These are phyloP conservation scores for Alviniconcha strummeri DNA, from an alignment of 2,888 invertebrate genomes.

Conservation along the genomic window DNA sequence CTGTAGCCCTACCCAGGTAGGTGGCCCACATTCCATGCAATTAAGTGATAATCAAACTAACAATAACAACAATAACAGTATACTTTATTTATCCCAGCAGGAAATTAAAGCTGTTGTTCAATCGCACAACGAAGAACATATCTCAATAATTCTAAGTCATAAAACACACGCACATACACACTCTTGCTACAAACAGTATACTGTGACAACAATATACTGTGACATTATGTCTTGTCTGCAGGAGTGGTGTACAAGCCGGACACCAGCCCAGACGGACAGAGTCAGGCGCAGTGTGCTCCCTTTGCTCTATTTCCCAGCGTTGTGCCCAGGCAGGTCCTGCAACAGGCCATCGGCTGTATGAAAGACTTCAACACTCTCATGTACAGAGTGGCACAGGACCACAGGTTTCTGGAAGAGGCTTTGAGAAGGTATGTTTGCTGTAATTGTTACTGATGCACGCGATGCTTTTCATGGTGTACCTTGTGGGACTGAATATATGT, in stretches of 20 bases:
- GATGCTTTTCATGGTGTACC: neutral
- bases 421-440: conserved; percentile 77
- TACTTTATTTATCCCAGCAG: no score
- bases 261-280: neutral
- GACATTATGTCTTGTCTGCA: neutral
- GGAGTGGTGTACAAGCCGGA: conserved; percentile 34
- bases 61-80: no score
- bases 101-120: no score
- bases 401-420: conserved; percentile 83
- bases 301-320: conserved; percentile 77
- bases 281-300: conserved; percentile 53
- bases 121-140: no score
- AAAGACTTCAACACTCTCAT: conserved; percentile 86
- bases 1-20: no score
- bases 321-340: conserved; percentile 85
- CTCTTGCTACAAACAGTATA: no score
- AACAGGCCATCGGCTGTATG: conserved; percentile 84
- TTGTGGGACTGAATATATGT: no score
- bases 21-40: no score
- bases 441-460: neutral
- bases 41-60: no score
- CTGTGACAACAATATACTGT: no score
- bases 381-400: conserved; percentile 89
- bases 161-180: no score
- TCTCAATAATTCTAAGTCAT: no score